phyloP scores from a whole-genome alignment of 2,797 vertebrate species.

The Artibeus jamaicensis region DNA sequence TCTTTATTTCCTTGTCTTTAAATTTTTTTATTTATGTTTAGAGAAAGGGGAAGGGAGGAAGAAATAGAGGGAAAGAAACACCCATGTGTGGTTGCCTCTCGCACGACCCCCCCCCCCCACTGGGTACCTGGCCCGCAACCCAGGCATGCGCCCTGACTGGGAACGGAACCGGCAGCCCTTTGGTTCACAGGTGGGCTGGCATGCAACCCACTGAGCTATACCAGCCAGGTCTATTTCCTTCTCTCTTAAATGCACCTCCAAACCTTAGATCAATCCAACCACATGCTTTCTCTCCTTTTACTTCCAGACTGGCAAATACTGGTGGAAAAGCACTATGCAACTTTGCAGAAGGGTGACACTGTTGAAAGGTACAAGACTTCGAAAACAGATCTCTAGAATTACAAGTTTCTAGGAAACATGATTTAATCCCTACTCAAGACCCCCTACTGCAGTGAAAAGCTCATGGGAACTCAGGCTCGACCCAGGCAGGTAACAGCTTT shows the following conservation, averaged over 20 bases:
- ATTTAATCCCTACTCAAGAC: conserved; percentile 59
- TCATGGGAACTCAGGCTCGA: conserved; percentile 37
- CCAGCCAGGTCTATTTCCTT: not conserved
- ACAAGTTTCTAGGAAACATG: conserved; percentile 50
- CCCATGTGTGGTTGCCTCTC: too few relatives aligned
- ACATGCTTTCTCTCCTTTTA: not conserved
- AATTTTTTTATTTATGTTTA: too few relatives aligned
- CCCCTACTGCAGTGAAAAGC: conserved; percentile 46
- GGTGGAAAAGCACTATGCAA: not conserved
- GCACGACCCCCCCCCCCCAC: too few relatives aligned
- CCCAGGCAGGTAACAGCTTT: conserved; percentile 39
- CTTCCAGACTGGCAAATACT: not conserved
- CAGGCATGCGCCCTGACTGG: too few relatives aligned
- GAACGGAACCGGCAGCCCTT: too few relatives aligned
- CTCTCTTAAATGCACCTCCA: not conserved
- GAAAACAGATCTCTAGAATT: conserved; percentile 54
- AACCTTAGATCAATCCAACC: not conserved
- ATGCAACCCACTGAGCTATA: too few relatives aligned
- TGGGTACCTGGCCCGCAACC: too few relatives aligned
- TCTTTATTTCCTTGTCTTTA: not conserved
- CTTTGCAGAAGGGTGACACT: conserved; percentile 7
- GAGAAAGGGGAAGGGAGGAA: too few relatives aligned
- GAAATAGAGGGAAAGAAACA: too few relatives aligned
- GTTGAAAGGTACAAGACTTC: conserved; percentile 30
- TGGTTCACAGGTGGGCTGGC: too few relatives aligned